phyloP scores from a whole-genome alignment of 2,888 invertebrate genomes.

The Epirrhoe tristata region DNA sequence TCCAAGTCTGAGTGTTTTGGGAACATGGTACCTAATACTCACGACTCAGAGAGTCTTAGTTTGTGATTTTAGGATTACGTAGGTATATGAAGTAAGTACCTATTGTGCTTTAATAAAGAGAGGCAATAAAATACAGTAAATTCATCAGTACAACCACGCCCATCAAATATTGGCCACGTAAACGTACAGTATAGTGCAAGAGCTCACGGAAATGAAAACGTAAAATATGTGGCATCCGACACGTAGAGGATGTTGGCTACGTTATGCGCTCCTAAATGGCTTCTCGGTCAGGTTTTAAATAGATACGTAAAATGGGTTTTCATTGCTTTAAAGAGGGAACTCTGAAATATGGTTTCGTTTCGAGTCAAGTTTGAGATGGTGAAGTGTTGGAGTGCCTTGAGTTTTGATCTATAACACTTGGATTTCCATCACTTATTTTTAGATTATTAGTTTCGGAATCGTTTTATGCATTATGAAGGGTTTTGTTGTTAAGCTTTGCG shows the following conservation, averaged over 20 bases:
- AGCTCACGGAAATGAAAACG: slow-evolving; percentile 37
- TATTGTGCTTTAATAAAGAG: no score
- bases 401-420: no score
- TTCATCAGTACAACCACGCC: not conserved
- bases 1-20: no score
- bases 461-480: no score
- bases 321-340: slow-evolving; percentile 16
- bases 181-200: slow-evolving; percentile 7
- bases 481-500: no score
- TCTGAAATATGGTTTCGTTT: slow-evolving; percentile 3
- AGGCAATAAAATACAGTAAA: not conserved
- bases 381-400: no score
- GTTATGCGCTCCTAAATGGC: slow-evolving; percentile 34
- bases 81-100: no score
- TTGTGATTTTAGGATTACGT: no score
- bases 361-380: not conserved
- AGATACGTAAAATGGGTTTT: slow-evolving; percentile 15
- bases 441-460: no score
- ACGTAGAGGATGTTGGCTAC: slow-evolving; percentile 28
- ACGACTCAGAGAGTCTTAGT: no score
- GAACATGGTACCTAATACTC: no score
- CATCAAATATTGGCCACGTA: not conserved
- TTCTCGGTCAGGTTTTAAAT: slow-evolving; percentile 32
- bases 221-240: slow-evolving; percentile 39
- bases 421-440: no score